These are phyloP conservation scores for Volucella zonaria DNA, from an alignment of 2,888 invertebrate species.

Conservation along the genomic window DNA sequence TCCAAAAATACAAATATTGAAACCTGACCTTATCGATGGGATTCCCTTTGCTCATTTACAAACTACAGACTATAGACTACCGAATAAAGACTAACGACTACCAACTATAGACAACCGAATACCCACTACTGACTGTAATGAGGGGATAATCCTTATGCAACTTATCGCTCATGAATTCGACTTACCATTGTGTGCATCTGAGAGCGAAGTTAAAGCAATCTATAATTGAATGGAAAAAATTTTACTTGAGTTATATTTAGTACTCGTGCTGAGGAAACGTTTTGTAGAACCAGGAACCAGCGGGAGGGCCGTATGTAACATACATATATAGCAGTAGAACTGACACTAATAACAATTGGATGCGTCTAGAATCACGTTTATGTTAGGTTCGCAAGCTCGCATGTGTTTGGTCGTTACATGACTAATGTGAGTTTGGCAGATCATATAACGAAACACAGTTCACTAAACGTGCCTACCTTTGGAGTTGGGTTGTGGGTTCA, in stretches of 20 bases:
- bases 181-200: not conserved
- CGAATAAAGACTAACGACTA: no score
- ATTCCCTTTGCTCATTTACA: no score
- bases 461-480: conserved; percentile 6
- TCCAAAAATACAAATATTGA: no score
- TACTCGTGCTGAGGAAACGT: not conserved
- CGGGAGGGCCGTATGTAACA: not conserved
- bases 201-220: not conserved
- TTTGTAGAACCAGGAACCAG: not conserved
- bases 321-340: not conserved
- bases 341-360: not conserved
- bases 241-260: conserved; percentile 4
- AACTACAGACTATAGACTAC: no score
- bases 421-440: not conserved
- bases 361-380: conserved; percentile 43
- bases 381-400: not conserved
- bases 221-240: not conserved
- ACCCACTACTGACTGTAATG: not conserved
- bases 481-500: no score
- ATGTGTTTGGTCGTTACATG: conserved; percentile 2
- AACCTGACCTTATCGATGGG: no score
- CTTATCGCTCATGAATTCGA: not conserved
- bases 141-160: not conserved
- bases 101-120: not conserved
- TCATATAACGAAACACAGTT: conserved; percentile 17